Evolutionary conservation across 2,113 vertebrate genomes (phyloP), one percentile per base, ranked within the genome.

Genomic region (Eleginops maclovinus): DNA sequence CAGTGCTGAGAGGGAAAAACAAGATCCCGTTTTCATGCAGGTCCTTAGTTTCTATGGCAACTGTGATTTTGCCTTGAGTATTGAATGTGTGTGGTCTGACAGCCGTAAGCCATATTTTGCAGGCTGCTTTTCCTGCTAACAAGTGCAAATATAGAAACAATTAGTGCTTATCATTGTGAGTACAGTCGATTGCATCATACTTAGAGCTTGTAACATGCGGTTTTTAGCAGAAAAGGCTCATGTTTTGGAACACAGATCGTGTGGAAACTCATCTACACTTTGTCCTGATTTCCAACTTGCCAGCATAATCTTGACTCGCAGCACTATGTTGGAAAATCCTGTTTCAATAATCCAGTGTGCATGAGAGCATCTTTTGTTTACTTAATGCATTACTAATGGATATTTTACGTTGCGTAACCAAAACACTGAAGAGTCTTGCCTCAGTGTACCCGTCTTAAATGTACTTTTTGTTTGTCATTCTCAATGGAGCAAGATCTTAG

Each of bases 21-120:
- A 67, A 58, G 49, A 77, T 77, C 86, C 87, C 44, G 40, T 47
- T 56, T 85, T 72, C 87, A 88, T 93, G 93, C 92, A 93, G 83
- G 83, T 84, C 84, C 71, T 72, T 69, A 36, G 83, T 87, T 83
- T 77, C 88, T 87, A 93, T 82, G 87, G 85, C 72, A 88, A 88
- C 79, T 19, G 70, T 31, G 70, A 79, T 83, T 79, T 86, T 68
- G 55, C 60, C 70, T 72, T 72, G 41, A 84, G 59, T 9, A n/a
- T 43, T 59, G 56, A 19, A 28, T 40, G 61, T 46, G 62, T 77
- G 78, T 54, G 31, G 58, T 46, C 76, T 75, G 72, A 76, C 61
- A 80, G 78, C 71, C 76, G 74, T 80, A 70, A 79, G 76, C 72
- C 64, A 68, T 79, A 74, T 84, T 68, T 76, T 87, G 79, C 75